phyloP scores from a whole-genome alignment of 2,113 vertebrate genomes.

The Callithrix jacchus region DNA sequence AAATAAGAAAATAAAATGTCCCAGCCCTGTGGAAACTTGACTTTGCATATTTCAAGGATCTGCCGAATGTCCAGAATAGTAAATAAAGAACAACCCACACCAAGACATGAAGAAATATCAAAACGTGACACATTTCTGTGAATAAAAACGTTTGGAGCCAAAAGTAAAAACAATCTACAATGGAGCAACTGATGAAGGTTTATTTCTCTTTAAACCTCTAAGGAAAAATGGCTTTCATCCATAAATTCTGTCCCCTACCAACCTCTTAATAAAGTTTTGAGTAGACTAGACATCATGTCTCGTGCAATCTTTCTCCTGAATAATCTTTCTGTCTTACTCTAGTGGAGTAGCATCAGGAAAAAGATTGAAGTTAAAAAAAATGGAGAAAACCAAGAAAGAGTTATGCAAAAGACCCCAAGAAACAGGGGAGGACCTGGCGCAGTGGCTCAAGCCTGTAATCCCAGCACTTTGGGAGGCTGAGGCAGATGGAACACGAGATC shows the following conservation, averaged over 20 bases:
- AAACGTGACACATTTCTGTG: neutral
- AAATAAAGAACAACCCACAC: neutral
- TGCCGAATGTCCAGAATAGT: neutral
- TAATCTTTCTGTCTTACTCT: too few species aligned
- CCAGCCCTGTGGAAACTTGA: neutral
- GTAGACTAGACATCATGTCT: neutral
- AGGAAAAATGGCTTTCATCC: neutral
- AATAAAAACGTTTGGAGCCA: neutral
- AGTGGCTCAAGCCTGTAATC: too few species aligned
- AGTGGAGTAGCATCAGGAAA: too few species aligned
- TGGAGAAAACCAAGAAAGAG: neutral
- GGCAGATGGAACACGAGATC: too few species aligned
- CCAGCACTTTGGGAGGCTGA: too few species aligned
- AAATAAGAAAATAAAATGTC: neutral
- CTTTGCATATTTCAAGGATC: neutral
- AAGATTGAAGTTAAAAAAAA: too few species aligned
- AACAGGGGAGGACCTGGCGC: too few species aligned
- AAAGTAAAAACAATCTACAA: neutral
- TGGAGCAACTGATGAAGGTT: neutral
- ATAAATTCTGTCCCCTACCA: neutral
- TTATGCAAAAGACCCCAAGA: neutral
- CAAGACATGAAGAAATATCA: neutral
- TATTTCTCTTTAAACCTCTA: neutral
- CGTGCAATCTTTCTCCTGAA: neutral
- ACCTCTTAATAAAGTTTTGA: neutral